phyloP scores from a whole-genome alignment of 1,140 invertebrate species.

The Saccostrea cuccullata region DNA sequence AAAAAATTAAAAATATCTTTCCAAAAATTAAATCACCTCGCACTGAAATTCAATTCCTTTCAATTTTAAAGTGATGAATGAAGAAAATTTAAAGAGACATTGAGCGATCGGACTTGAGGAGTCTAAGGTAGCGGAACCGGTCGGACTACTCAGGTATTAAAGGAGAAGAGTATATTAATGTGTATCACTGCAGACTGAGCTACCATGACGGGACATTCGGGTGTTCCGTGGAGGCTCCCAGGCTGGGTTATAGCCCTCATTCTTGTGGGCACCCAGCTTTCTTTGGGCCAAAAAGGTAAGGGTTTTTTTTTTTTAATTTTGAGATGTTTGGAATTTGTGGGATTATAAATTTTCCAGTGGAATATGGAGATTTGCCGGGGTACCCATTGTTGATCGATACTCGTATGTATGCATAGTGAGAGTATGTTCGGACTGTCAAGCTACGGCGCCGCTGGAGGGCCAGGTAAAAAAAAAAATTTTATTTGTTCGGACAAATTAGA shows the following conservation, averaged over 20 bases:
- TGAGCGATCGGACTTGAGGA: not conserved
- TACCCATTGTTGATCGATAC: not conserved
- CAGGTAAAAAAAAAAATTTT: too few species aligned
- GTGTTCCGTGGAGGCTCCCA: not conserved
- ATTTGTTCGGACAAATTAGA: too few species aligned
- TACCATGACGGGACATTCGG: not conserved
- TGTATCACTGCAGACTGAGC: not conserved
- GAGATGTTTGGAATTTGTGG: not conserved
- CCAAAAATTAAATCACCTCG: not conserved
- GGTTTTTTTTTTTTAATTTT: not conserved
- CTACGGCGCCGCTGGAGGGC: too few species aligned
- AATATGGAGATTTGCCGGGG: not conserved
- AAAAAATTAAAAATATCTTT: not conserved
- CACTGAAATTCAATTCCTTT: conserved; percentile 10
- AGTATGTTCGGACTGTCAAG: too few species aligned
- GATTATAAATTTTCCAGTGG: not conserved
- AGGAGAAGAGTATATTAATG: not conserved
- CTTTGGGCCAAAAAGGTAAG: not conserved
- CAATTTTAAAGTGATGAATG: not conserved
- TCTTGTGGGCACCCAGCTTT: not conserved
- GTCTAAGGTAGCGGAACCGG: not conserved
- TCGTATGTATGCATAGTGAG: too few species aligned
- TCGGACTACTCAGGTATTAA: not conserved
- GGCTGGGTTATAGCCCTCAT: not conserved
- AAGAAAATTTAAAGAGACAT: not conserved